Evolutionary conservation across 2,113 vertebrate species (phyloP), one percentile per base, ranked within the genome.

Genomic region (Phalacrocorax carbo): DNA sequence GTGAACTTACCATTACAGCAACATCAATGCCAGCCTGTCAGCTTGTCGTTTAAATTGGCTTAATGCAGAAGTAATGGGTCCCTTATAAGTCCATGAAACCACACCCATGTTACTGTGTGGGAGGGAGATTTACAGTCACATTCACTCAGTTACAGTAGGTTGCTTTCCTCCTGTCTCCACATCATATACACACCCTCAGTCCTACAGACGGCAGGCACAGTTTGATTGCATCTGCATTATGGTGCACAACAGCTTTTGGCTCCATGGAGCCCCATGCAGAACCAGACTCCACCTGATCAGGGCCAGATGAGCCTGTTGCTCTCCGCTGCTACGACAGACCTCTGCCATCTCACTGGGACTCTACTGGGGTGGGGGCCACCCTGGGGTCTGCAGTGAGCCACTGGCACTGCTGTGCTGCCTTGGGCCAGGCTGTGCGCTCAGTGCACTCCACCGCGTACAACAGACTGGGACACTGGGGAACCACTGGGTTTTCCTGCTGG

Each of bases 221-320:
- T n/a, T 52, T 15, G 20, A 49, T 6, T 36, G 18, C 26, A 55
- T n/a, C 66, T 51, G 38, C n/a, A 6, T 34, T 11, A 77, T 2
- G 18, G 40, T 4, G 5, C 38, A 69, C n/a, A 88, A 76, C 0
- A 69, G 22, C 29, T 76, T 71, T 64, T 38, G 76, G 58, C 22
- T 90, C 54, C 51, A 11, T 2, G 29, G 60, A 69, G 32, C 49
- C 66, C 64, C 57, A 18, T 3, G 36, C 18, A 19, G 10, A 55
- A 55, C 32, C 29, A 46, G 40, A 52, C 40, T 8, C 22, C 44
- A n/a, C 26, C 34, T 13, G n/a, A 51, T 11, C 29, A 69, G 49
- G 26, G 36, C 27, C 68, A 18, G 82, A 51, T 0, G 0, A 54
- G 20, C 34, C 38, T 4, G 1, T 3, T 5, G 61, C 70, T 58